Evolutionary conservation across 2,113 vertebrate species (phyloP).

Genomic region (Leucopternis melanops): DNA sequence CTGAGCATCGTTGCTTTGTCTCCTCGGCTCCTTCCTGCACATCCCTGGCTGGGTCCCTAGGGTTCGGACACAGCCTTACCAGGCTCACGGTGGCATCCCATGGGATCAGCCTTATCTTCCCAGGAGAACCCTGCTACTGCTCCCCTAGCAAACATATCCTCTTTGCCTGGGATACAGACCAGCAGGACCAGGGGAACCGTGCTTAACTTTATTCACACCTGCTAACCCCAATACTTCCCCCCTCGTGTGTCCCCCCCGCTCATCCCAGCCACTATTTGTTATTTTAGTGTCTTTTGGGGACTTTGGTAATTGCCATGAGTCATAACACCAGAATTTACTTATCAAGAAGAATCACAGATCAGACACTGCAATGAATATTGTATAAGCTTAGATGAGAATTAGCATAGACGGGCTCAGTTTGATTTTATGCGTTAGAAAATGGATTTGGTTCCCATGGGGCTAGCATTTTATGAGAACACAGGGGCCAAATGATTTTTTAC

Average conservation of each 20-base stretch:
- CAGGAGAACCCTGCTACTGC: neutral
- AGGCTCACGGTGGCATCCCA: neutral
- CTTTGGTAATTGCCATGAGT: slow-evolving; percentile 39
- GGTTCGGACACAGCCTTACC: neutral
- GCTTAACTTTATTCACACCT: neutral
- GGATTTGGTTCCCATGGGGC: neutral
- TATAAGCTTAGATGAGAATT: slow-evolving; percentile 35
- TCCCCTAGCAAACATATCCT: neutral
- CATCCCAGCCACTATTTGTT: neutral
- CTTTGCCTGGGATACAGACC: neutral
- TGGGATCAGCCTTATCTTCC: neutral
- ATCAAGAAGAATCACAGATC: slow-evolving; percentile 38
- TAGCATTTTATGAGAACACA: slow-evolving; percentile 13
- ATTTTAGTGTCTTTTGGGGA: slow-evolving; percentile 18
- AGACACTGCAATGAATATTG: slow-evolving; percentile 43
- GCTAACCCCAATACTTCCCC: neutral
- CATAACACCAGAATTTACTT: slow-evolving; percentile 41
- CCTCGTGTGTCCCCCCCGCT: neutral
- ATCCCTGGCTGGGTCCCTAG: neutral
- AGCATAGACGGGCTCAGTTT: slow-evolving; percentile 11
- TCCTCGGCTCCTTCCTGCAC: neutral
- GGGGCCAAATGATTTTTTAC: slow-evolving; percentile 38
- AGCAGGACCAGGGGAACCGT: neutral
- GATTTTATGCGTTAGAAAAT: slow-evolving; percentile 38
- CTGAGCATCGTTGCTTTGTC: neutral